Base-by-base conservation (phyloP, 2,888 invertebrate genomes). In the Acheta domesticus region DNA sequence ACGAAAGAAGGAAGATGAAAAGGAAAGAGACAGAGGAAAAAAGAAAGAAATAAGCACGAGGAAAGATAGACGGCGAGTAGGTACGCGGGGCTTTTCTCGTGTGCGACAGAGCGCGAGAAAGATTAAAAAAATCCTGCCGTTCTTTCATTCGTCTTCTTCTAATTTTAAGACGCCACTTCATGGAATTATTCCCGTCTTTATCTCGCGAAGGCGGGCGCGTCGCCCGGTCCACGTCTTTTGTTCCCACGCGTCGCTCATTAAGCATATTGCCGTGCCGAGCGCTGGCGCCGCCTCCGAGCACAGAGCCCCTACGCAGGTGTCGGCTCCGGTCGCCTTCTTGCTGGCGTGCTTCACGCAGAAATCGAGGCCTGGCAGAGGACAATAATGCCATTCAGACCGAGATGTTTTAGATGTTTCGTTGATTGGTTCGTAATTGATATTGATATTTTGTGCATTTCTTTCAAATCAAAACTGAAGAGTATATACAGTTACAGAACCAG, bases 81-180 rank as follows among this genome's bases (percentile, higher is more conserved):
- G 62, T 16, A 12, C 62, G 62, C 14, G 62, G 62, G 62, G 8
- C 36, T 36, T 36, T 36, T 36, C 62, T 12, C 62, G 0, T n/a
- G n/a, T 62, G 62, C 62, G 62, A 62, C 36, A 62, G 62, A 62
- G n/a, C n/a, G n/a, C 11, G 62, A 62, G 62, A n/a, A 62, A 62
- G 62, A 62, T 62, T 62, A 62, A 62, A 62, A 36, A 62, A 62
- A 14, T 62, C 62, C 62, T 62, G 62, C 62, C 62, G 62, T 62
- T 62, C 36, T 62, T 62, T 62, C 12, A 62, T 62, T 62, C 62
- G 62, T 62, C 62, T 62, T 62, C 62, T 62, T 62, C 62, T 62
- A 62, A 62, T 62, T 62, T 62, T 62, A 62, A 62, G 62, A 62
- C n/a, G 62, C 62, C 62, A 62, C 62, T 62, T 62, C 62, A 62